Evolutionary conservation across 1,140 invertebrate genomes (phyloP).

Genomic region (Meloidogyne hapla): DNA sequence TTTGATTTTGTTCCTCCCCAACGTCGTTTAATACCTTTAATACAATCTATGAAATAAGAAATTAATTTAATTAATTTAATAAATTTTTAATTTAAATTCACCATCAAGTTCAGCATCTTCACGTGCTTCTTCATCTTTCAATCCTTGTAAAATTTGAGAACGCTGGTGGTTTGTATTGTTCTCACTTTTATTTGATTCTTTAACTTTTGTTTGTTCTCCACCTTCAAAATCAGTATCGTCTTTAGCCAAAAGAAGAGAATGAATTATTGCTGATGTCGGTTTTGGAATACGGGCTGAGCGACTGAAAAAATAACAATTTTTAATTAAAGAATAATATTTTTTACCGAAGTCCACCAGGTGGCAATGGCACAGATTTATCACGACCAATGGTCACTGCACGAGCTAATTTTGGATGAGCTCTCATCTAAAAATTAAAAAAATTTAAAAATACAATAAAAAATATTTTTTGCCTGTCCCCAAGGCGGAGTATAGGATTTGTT

Average conservation of each 20-base stretch:
- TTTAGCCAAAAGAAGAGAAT: conserved; percentile 13
- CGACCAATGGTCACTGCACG: background rate
- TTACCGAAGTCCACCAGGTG: background rate
- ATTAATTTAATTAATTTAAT: background rate
- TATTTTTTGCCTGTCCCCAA: background rate
- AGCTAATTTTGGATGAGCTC: background rate
- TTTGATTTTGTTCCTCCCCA: background rate
- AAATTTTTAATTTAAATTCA: background rate
- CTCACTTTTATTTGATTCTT: background rate
- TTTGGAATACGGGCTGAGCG: conserved; percentile 21
- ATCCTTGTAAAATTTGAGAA: background rate
- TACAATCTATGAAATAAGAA: background rate
- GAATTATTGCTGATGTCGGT: conserved; percentile 19
- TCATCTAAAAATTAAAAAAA: background rate
- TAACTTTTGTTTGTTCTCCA: background rate
- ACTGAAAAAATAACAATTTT: background rate
- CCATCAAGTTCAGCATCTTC: background rate
- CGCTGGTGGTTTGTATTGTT: background rate
- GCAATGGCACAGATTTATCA: background rate
- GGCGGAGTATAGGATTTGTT: background rate
- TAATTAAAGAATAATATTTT: background rate
- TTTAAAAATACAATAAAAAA: background rate
- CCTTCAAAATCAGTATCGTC: background rate
- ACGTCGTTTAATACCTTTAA: background rate
- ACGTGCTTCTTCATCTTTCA: background rate